These are phyloP conservation scores for Bovichtus variegatus DNA, from an alignment of 2,797 vertebrate genomes.

Conservation along the genomic window DNA sequence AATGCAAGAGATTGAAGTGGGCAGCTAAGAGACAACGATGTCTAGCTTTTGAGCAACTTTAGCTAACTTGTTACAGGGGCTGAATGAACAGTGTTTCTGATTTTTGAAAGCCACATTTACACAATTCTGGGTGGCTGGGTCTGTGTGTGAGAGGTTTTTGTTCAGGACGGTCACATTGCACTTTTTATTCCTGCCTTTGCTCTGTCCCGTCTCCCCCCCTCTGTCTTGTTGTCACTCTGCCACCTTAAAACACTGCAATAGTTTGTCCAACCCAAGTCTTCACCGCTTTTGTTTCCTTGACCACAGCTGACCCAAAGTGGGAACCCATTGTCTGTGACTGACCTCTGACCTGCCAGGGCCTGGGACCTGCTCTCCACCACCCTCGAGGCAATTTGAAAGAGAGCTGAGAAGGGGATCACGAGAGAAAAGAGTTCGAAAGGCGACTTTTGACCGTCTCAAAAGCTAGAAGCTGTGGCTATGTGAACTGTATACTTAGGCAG, in stretches of 20 bases:
- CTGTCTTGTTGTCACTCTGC: constrained; percentile 60
- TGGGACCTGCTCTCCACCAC: constrained; percentile 75
- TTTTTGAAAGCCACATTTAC: no score
- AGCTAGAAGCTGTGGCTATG: constrained; percentile 4
- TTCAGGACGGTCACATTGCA: constrained; percentile 31
- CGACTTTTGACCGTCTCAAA: constrained; percentile 35
- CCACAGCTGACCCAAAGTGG: constrained; percentile 74
- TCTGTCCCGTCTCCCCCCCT: constrained; percentile 25
- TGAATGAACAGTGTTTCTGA: constrained; percentile 35
- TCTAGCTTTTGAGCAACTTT: constrained; percentile 33
- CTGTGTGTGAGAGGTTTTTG: constrained; percentile 24
- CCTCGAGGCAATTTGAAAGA: constrained; percentile 61
- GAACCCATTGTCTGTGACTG: constrained; percentile 65
- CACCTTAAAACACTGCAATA: constrained; percentile 55
- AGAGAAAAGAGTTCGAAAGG: constrained; percentile 36
- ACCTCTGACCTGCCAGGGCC: constrained; percentile 78
- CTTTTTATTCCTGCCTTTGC: constrained; percentile 33
- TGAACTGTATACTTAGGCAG: constrained; percentile 12
- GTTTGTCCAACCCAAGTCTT: constrained; percentile 66
- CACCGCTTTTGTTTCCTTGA: constrained; percentile 75
- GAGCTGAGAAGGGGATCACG: constrained; percentile 9
- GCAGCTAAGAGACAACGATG: background rate
- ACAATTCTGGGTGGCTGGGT: constrained; percentile 6
- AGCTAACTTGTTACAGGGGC: constrained; percentile 14
- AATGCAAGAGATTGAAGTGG: background rate